Conservation (phyloP, 2,113 vertebrate species). For the Malurus melanocephalus region DNA sequence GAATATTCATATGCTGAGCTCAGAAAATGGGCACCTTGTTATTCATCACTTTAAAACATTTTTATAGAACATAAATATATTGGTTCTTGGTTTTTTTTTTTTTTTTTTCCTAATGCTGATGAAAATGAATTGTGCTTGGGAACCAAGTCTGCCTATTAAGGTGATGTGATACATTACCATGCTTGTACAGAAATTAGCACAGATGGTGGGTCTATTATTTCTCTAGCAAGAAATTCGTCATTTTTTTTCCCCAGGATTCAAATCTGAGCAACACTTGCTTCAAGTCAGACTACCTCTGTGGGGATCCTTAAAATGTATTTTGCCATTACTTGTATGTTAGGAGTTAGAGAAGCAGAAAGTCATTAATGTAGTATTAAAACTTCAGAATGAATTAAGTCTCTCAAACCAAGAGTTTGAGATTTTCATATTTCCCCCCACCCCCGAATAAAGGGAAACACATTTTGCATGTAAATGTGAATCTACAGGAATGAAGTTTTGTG, state of each 20-base stretch:
- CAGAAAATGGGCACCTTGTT: slow-evolving; percentile 27
- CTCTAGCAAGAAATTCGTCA: slow-evolving; percentile 66
- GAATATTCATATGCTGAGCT: slow-evolving; percentile 50
- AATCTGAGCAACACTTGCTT: slow-evolving; percentile 42
- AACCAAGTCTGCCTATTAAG: slow-evolving; percentile 54
- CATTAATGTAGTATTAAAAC: slow-evolving; percentile 59
- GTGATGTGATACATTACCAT: slow-evolving; percentile 60
- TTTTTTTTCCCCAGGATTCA: slow-evolving; percentile 3
- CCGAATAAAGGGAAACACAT: background rate
- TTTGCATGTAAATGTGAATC: slow-evolving; percentile 41
- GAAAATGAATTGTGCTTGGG: slow-evolving; percentile 58
- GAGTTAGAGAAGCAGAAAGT: slow-evolving; percentile 19
- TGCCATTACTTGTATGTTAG: slow-evolving; percentile 39
- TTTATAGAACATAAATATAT: slow-evolving; percentile 55
- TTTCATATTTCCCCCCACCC: background rate
- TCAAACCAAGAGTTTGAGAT: slow-evolving; percentile 20
- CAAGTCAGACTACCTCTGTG: slow-evolving; percentile 40
- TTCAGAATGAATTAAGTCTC: slow-evolving; percentile 38
- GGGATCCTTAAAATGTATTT: slow-evolving; percentile 42
- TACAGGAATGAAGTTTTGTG: slow-evolving; percentile 8
- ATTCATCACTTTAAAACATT: slow-evolving; percentile 60
- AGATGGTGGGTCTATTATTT: slow-evolving; percentile 77
- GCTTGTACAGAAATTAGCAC: slow-evolving; percentile 63
- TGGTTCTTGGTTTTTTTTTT: background rate
- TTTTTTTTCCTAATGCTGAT: slow-evolving; percentile 40